A percentile compares a stretch with the other conserved stretches of the same genome.
These are phyloP conservation scores for Macrostomum lignano DNA, from an alignment of 1,140 invertebrate species.

Conservation along the genomic window DNA sequence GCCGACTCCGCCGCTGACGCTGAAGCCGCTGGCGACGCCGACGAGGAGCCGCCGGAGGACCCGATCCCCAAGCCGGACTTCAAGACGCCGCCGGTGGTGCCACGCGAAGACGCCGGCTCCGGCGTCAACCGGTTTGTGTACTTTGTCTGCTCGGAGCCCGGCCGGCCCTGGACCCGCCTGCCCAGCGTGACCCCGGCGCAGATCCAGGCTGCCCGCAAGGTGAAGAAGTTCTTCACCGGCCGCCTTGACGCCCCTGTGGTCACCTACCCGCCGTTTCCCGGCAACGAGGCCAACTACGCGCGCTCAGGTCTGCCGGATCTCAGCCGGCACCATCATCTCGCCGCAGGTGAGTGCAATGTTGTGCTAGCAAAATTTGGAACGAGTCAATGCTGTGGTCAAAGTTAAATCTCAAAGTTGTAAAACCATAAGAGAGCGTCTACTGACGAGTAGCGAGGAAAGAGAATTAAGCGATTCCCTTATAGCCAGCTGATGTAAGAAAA, in stretches of 20 bases:
- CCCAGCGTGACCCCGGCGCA: slow-evolving; percentile 25
- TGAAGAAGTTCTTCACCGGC: slow-evolving; percentile 29
- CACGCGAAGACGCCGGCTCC: slow-evolving; percentile 19
- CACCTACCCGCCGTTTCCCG: slow-evolving; percentile 32
- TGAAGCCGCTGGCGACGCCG: too few species aligned
- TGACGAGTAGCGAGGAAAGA: too few species aligned
- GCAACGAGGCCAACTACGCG: slow-evolving; percentile 53
- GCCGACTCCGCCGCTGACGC: too few species aligned
- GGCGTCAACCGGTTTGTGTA: slow-evolving; percentile 26
- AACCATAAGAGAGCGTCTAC: too few species aligned
- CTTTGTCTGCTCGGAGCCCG: slow-evolving; percentile 28
- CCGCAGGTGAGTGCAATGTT: too few species aligned
- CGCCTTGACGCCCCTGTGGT: slow-evolving; percentile 24
- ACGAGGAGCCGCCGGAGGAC: too few species aligned
- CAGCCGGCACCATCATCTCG: slow-evolving; percentile 45
- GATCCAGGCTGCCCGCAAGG: slow-evolving; percentile 16
- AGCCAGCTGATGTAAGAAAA: too few species aligned
- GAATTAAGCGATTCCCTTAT: too few species aligned
- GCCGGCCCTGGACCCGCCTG: slow-evolving; percentile 24
- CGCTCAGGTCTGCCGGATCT: slow-evolving; percentile 51
- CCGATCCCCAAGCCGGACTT: slow-evolving; percentile 22
- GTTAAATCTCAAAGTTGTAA: too few species aligned
- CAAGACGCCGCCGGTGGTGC: slow-evolving; percentile 20
- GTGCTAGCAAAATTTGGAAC: too few species aligned
- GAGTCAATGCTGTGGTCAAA: too few species aligned